Conservation (phyloP, 2,113 vertebrate species). For the Ceyx margarethae region DNA sequence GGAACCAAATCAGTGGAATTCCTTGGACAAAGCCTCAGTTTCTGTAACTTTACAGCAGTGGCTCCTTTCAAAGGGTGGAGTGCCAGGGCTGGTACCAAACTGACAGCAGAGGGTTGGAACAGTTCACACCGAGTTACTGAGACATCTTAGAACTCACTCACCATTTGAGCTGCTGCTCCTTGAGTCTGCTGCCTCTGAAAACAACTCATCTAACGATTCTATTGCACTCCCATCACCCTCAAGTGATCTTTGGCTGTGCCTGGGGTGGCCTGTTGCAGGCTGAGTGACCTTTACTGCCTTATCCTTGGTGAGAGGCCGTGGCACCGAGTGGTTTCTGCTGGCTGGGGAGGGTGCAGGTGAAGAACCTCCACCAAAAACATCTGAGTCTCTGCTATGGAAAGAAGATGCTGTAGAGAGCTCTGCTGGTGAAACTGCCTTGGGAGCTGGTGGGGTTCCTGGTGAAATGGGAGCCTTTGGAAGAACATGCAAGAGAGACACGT, state of each 20-base stretch:
- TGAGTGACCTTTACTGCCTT: neutral
- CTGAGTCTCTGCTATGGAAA: neutral
- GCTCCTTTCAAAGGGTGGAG: neutral
- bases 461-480: neutral
- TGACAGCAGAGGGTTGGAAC: neutral
- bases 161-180: conserved; percentile 69
- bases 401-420: neutral
- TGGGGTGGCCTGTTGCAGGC: neutral
- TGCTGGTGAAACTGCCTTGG: neutral
- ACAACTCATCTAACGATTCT: conserved; percentile 76
- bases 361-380: neutral
- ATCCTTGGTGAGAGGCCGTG: neutral
- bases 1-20: neutral
- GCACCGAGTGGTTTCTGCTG: neutral
- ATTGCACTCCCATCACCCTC: conserved; percentile 59
- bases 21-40: neutral
- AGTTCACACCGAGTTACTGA: neutral
- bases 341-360: neutral
- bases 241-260: conserved; percentile 27
- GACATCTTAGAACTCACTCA: conserved; percentile 43
- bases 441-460: neutral
- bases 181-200: conserved; percentile 44
- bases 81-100: too few species aligned
- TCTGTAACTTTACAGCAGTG: neutral
- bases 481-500: neutral